phyloP scores from a whole-genome alignment of 1,140 invertebrate genomes.

The Pseudomyrmex pallidus region DNA sequence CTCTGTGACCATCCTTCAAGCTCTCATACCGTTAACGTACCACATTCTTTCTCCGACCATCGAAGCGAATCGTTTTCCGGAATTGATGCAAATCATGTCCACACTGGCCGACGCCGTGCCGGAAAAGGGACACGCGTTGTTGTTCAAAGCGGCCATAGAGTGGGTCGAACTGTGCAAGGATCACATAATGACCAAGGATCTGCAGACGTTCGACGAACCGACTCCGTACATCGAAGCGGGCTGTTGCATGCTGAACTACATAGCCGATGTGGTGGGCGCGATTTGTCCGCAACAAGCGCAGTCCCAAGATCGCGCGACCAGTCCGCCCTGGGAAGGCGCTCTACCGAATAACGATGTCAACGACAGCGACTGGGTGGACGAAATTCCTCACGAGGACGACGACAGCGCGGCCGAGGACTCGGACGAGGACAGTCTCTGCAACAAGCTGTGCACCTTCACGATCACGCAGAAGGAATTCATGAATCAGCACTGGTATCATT shows the following conservation, averaged over 20 bases:
- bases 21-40: conserved; percentile 91
- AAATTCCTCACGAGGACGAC: conserved; percentile 93
- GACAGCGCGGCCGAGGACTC: conserved; percentile 97
- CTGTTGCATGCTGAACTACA: conserved; percentile 92
- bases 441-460: conserved; percentile 98
- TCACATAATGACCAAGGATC: conserved; percentile 81
- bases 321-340: conserved; percentile 93
- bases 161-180: conserved; percentile 91
- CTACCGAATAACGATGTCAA: conserved; percentile 90
- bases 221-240: conserved; percentile 89
- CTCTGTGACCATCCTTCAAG: conserved; percentile 90
- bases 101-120: conserved; percentile 93
- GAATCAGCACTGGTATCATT: conserved; percentile 99
- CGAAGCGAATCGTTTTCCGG: conserved; percentile 91
- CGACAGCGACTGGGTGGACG: conserved; percentile 93
- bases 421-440: conserved; percentile 97
- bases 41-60: conserved; percentile 88
- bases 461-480: conserved; percentile 99
- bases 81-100: conserved; percentile 92
- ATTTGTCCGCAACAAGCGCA: conserved; percentile 84
- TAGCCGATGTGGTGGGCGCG: conserved; percentile 89
- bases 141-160: conserved; percentile 92
- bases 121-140: conserved; percentile 90
- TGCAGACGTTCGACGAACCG: conserved; percentile 78
- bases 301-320: conserved; percentile 87